A percentile compares a stretch with the other conserved stretches of the same genome.
Evolutionary conservation across 2,797 vertebrate genomes (phyloP).

Genomic region (Smutsia gigantea): DNA sequence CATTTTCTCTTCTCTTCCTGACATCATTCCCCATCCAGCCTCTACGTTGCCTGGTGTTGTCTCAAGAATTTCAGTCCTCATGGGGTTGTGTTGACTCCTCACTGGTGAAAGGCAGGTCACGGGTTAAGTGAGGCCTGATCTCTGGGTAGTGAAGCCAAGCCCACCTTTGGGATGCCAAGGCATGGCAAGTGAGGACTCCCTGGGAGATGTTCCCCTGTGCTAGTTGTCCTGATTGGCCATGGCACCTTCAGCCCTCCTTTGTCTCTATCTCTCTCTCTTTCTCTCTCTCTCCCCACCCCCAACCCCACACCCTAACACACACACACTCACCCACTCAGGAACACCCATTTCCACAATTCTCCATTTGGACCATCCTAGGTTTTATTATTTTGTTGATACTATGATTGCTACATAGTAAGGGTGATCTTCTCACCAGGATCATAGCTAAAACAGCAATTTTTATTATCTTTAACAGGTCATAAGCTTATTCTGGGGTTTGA

Average conservation of each 20-base stretch:
- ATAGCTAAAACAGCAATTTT: conserved; percentile 24
- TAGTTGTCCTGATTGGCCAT: background rate
- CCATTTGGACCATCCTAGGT: background rate
- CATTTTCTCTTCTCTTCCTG: conserved; percentile 14
- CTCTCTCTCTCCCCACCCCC: no score
- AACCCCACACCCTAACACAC: background rate
- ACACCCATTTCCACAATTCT: background rate
- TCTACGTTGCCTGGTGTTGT: background rate
- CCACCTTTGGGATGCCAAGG: background rate
- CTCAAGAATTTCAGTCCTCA: background rate
- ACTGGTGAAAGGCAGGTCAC: background rate
- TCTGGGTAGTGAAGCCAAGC: background rate
- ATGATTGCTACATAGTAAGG: background rate
- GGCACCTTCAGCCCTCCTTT: background rate
- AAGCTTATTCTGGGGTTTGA: background rate
- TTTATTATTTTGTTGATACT: background rate
- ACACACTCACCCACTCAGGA: background rate
- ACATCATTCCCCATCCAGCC: background rate
- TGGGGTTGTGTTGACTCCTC: background rate
- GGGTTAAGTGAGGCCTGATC: background rate
- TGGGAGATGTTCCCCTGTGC: background rate
- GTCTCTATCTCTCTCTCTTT: background rate
- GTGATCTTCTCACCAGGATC: background rate
- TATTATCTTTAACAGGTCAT: background rate
- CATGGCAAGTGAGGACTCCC: background rate